A percentile compares a stretch with the other conserved stretches of the same genome.
phyloP scores from a whole-genome alignment of 35 echinoderm and acorn worm genomes.

The Strongylocentrotus purpuratus region DNA sequence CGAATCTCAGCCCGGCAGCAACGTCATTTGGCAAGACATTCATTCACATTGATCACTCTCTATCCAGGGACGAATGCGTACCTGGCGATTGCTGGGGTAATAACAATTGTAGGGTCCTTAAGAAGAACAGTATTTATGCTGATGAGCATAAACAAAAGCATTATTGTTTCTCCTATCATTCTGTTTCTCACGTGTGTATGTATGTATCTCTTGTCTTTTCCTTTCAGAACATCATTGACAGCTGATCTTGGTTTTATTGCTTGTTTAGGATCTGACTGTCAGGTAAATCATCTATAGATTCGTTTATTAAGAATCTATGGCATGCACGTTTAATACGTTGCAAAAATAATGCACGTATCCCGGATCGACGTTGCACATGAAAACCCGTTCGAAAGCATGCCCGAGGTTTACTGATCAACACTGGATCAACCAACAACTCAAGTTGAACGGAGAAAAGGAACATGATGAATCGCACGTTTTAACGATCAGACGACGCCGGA shows the following conservation, averaged over 20 bases:
- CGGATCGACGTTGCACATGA: neutral
- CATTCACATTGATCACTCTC: too few relatives aligned
- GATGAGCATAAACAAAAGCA: neutral
- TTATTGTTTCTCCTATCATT: neutral
- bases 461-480: too few relatives aligned
- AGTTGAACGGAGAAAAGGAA: too few relatives aligned
- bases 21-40: too few relatives aligned
- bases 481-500: too few relatives aligned
- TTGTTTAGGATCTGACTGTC: constrained; percentile 21
- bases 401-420: neutral
- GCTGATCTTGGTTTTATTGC: constrained; percentile 23
- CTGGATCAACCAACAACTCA: neutral
- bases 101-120: too few relatives aligned
- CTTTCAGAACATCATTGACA: neutral
- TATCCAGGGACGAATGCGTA: too few relatives aligned
- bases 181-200: neutral
- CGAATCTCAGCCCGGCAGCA: too few relatives aligned
- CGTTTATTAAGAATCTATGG: too few relatives aligned
- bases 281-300: neutral
- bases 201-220: neutral
- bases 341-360: neutral
- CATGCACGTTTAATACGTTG: neutral
- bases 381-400: neutral
- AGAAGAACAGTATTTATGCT: too few relatives aligned
- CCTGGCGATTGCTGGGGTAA: too few relatives aligned